Conservation (phyloP, 2,797 vertebrate species). For the Nothura maculosa region DNA sequence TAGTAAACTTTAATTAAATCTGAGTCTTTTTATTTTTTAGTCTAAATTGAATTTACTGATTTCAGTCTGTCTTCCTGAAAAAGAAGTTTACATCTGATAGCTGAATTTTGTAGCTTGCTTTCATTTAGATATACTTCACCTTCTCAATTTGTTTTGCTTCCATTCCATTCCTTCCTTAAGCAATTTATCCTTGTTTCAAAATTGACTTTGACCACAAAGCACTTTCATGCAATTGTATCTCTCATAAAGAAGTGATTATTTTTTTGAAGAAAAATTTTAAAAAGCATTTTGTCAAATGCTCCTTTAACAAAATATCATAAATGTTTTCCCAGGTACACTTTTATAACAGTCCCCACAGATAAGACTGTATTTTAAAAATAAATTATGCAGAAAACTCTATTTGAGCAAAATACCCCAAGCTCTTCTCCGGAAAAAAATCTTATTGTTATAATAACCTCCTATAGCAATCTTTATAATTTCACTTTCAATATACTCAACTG, state of each 20-base stretch:
- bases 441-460: not conserved
- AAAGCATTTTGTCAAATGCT: not conserved
- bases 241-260: not conserved
- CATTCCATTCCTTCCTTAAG: not conserved
- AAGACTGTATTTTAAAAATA: not conserved
- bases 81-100: not conserved
- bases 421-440: not conserved
- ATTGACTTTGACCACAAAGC: not conserved
- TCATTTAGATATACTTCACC: not conserved
- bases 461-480: not conserved
- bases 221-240: not conserved
- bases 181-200: not conserved
- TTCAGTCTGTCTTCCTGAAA: not conserved
- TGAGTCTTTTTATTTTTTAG: not conserved
- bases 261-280: not conserved
- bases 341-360: not conserved
- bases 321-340: not conserved
- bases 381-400: not conserved
- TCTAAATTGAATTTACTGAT: not conserved
- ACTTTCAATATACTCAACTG: not conserved
- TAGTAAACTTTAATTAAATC: not conserved
- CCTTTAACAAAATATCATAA: not conserved
- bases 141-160: not conserved
- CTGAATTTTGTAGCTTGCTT: not conserved
- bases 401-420: not conserved